phyloP scores from a whole-genome alignment of 1,140 invertebrate genomes.

The Coenobita brevimanus region DNA sequence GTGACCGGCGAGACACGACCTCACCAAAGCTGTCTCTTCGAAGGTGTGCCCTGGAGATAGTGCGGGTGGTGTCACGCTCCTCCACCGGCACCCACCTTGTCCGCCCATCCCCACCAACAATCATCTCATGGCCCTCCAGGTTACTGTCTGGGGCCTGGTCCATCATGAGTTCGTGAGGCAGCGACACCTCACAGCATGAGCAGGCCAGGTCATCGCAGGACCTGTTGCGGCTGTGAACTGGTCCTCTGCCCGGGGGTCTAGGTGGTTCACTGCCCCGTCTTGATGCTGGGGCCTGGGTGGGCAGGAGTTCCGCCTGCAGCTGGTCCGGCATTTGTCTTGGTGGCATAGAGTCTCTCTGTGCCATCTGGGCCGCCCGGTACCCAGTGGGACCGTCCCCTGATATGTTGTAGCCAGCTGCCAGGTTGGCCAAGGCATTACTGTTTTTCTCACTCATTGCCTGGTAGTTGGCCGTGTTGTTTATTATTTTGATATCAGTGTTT shows the following conservation, averaged over 20 bases:
- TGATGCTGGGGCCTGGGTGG: not conserved
- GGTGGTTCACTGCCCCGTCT: slow-evolving; percentile 47
- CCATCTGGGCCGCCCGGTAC: not conserved
- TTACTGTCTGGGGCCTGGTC: slow-evolving; percentile 16
- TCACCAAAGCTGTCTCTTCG: slow-evolving; percentile 68
- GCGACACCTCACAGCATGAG: slow-evolving; percentile 38
- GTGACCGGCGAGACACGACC: slow-evolving; percentile 65
- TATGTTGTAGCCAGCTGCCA: slow-evolving; percentile 54
- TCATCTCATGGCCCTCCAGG: slow-evolving; percentile 21
- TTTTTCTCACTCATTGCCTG: slow-evolving; percentile 56
- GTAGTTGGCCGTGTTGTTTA: slow-evolving; percentile 61
- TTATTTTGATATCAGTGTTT: slow-evolving; percentile 59
- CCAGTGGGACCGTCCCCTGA: slow-evolving; percentile 39
- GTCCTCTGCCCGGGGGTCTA: slow-evolving; percentile 9
- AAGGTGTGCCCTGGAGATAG: slow-evolving; percentile 63
- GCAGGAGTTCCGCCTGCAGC: not conserved
- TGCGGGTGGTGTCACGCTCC: slow-evolving; percentile 56
- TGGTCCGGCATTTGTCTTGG: not conserved
- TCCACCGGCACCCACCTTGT: slow-evolving; percentile 3
- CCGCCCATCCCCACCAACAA: not conserved
- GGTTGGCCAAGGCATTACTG: slow-evolving; percentile 60
- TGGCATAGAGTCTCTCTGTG: not conserved
- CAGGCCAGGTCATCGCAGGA: slow-evolving; percentile 59
- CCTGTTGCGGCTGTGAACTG: slow-evolving; percentile 40
- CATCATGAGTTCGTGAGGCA: slow-evolving; percentile 13